Conservation (phyloP, 2,797 vertebrate species). For the Fratercula arctica region DNA sequence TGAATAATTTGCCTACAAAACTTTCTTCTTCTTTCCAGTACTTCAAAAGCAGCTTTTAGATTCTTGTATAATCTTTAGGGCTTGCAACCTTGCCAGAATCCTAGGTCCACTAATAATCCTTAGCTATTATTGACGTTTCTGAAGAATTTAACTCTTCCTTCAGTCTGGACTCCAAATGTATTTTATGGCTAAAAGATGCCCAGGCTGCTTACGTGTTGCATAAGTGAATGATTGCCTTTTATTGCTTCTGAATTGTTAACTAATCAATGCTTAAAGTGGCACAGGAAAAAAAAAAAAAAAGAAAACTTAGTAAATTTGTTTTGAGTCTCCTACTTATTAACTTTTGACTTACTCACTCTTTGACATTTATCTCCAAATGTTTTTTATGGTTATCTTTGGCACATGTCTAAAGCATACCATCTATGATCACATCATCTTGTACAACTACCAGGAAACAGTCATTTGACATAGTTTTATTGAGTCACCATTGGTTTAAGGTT, state of each 20-base stretch:
- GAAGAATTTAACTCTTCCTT: background rate
- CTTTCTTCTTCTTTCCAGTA: background rate
- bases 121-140: background rate
- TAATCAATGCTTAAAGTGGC: background rate
- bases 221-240: background rate
- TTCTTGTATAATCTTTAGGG: background rate
- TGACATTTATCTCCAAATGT: background rate
- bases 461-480: background rate
- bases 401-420: background rate
- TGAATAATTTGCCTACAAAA: background rate
- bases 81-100: background rate
- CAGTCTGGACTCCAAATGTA: background rate
- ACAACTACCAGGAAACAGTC: background rate
- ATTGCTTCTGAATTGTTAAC: background rate
- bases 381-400: background rate
- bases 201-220: background rate
- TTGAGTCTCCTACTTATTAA: background rate
- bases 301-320: background rate
- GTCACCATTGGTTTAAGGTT: background rate
- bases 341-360: background rate
- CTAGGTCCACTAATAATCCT: background rate
- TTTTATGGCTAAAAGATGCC: background rate
- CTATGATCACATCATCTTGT: background rate
- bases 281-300: background rate
- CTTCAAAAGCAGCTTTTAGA: background rate